A percentile compares a stretch with the other conserved stretches of the same genome.
Conservation (phyloP, 2,113 vertebrate genomes). For the Lepus timidus region DNA sequence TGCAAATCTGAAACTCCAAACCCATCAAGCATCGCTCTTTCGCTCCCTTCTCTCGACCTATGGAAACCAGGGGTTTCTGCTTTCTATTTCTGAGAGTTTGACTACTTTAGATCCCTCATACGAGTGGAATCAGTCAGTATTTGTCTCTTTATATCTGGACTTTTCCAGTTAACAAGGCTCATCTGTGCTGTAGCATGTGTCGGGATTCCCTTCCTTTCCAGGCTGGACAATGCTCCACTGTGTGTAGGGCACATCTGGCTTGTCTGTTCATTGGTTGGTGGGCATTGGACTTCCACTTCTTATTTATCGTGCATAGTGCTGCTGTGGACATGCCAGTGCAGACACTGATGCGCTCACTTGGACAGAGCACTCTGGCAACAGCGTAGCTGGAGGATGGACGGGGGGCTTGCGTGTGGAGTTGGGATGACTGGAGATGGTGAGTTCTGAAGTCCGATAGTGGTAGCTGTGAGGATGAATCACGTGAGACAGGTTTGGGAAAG, state of each 20-base stretch:
- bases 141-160: background rate
- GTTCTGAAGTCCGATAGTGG: background rate
- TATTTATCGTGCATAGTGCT: too few relatives aligned
- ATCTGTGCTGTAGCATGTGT: background rate
- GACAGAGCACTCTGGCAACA: background rate
- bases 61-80: background rate
- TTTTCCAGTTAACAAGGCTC: background rate
- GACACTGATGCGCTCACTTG: background rate
- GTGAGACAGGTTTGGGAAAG: background rate
- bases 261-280: background rate
- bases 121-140: background rate
- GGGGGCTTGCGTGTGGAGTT: background rate
- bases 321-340: too few relatives aligned
- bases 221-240: background rate
- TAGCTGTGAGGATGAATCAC: background rate
- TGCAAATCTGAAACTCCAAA: background rate
- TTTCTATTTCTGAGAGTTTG: background rate
- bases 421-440: background rate
- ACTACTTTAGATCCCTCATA: background rate
- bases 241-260: background rate
- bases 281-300: background rate
- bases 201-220: background rate
- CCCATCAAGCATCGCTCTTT: background rate
- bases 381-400: background rate
- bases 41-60: too few relatives aligned